phyloP scores from a whole-genome alignment of 2,797 vertebrate species.

The Pangasius macronema region DNA sequence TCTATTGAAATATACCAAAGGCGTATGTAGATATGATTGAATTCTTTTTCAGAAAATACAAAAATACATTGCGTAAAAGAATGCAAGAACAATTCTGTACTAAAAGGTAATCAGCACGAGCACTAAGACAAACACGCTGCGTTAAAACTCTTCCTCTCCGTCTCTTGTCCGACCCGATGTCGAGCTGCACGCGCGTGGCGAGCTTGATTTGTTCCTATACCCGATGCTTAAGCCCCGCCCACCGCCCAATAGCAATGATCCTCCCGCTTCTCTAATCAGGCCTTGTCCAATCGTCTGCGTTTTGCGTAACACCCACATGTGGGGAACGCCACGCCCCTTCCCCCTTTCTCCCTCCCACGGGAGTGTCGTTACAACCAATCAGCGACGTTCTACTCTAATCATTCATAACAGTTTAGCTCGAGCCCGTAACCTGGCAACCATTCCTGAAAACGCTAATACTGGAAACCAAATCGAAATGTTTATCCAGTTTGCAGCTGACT shows the following conservation, averaged over 20 bases:
- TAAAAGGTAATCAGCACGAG: neutral
- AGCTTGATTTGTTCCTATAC: constrained; percentile 35
- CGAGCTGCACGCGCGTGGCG: constrained; percentile 15
- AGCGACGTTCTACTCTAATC: constrained; percentile 36
- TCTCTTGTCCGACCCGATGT: neutral
- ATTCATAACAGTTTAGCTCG: constrained; percentile 47
- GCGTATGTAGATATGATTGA: neutral
- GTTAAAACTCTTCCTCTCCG: neutral
- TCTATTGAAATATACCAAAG: neutral
- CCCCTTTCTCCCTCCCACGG: neutral
- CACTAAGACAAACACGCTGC: too few species aligned
- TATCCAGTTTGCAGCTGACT: neutral
- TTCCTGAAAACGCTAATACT: constrained; percentile 14
- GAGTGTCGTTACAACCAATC: constrained; percentile 17
- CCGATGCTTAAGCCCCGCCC: constrained; percentile 49
- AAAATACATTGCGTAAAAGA: neutral
- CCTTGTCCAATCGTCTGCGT: constrained; percentile 64
- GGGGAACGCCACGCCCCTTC: constrained; percentile 14
- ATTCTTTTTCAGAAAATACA: neutral
- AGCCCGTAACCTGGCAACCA: constrained; percentile 4
- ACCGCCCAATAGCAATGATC: constrained; percentile 66
- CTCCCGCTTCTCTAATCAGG: neutral
- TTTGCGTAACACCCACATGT: constrained; percentile 57
- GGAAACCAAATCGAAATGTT: neutral
- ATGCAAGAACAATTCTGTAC: neutral